A percentile compares a stretch with the other conserved stretches of the same genome.
phyloP scores from a whole-genome alignment of 2,113 vertebrate species.

The Oncorhynchus nerka region DNA sequence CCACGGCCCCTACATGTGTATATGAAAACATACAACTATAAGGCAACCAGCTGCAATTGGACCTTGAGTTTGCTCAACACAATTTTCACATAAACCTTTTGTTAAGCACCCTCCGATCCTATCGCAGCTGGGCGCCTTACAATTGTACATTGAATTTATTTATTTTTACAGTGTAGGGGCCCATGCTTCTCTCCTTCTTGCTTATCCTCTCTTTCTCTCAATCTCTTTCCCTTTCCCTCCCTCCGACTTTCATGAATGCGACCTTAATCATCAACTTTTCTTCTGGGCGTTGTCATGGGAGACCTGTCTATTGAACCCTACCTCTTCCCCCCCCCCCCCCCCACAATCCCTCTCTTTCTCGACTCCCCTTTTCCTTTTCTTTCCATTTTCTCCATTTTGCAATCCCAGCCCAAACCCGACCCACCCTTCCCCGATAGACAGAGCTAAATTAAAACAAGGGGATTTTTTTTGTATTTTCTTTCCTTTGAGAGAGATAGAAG shows the following conservation, averaged over 20 bases:
- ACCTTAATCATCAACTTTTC: slow-evolving; percentile 83
- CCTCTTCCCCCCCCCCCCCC: slow-evolving; percentile 76
- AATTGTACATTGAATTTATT: too few species aligned
- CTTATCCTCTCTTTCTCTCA: slow-evolving; percentile 1
- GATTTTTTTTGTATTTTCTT: not conserved
- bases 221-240: slow-evolving; percentile 71
- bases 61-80: too few species aligned
- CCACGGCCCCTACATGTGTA: slow-evolving; percentile 5
- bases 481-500: not conserved
- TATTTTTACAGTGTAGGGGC: slow-evolving; percentile 3
- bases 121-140: too few species aligned
- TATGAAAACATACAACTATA: too few species aligned
- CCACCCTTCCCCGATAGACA: not conserved
- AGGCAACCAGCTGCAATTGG: too few species aligned
- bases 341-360: slow-evolving; percentile 60
- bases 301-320: slow-evolving; percentile 53
- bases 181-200: slow-evolving; percentile 30
- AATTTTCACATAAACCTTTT: too few species aligned
- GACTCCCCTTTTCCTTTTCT: slow-evolving; percentile 41
- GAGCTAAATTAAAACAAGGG: slow-evolving; percentile 9
- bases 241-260: slow-evolving; percentile 61
- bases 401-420: not conserved
- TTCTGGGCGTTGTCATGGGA: slow-evolving; percentile 83
- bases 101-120: too few species aligned
- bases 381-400: slow-evolving; percentile 74